Conservation (phyloP, 2,113 vertebrate species). For the Pomatostomus ruficeps region DNA sequence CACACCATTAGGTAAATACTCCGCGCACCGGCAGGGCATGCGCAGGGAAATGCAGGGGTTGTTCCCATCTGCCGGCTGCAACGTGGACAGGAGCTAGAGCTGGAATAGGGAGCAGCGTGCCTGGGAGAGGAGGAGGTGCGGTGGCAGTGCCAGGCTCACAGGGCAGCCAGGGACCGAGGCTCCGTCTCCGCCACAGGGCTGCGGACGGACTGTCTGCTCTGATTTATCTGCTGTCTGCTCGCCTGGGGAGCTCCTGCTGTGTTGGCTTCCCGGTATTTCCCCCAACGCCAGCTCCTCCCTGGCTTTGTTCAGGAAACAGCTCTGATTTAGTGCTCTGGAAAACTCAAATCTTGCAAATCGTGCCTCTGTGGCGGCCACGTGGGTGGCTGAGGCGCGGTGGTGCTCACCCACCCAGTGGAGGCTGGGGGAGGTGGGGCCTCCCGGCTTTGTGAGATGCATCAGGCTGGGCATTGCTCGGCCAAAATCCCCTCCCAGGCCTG, state of each 20-base stretch:
- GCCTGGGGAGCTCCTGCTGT: slow-evolving; percentile 5
- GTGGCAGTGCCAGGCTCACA: background rate
- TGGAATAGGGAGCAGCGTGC: background rate
- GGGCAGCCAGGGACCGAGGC: background rate
- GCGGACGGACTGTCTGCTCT: background rate
- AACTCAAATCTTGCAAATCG: background rate
- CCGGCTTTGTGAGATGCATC: background rate
- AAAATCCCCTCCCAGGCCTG: background rate
- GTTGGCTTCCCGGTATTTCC: background rate
- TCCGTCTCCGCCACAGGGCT: background rate
- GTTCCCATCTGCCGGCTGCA: background rate
- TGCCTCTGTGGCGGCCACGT: fast-evolving
- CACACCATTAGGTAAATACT: slow-evolving; percentile 87
- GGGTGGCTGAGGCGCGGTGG: background rate
- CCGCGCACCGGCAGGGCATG: fast-evolving
- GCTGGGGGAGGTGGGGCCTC: background rate
- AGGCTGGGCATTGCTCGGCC: background rate
- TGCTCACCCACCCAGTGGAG: background rate
- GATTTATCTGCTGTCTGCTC: background rate
- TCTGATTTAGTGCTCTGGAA: background rate
- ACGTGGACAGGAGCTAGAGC: background rate
- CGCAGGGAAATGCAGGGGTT: fast-evolving
- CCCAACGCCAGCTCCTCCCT: background rate
- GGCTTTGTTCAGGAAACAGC: slow-evolving; percentile 10
- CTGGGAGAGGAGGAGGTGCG: background rate